Evolutionary conservation across 2,888 invertebrate species (phyloP), one percentile per base, ranked within the genome.

Genomic region (Macrophya annulata): DNA sequence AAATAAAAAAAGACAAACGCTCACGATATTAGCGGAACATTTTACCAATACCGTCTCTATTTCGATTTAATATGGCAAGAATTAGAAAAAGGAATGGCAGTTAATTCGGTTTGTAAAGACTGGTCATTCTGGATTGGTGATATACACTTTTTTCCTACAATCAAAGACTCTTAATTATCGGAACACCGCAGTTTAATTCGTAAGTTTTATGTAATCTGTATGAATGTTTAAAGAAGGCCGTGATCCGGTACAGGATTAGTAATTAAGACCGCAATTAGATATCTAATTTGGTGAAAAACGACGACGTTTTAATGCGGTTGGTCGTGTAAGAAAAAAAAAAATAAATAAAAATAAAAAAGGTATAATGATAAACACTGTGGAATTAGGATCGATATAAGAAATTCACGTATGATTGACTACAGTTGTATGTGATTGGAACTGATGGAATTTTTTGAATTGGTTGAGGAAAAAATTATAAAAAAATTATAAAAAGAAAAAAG

Each of bases 91-190:
- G 43, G 21, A 45, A 74, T n/a, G 40, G 8, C 10, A 9, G 37
- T 15, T 37, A 6, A 15, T 2, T 15, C 37, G 65, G 15, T 31
- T 68, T 31, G 15, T 31, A 31, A 31, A 17, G 55, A 55, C 55
- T 48, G 1, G 15, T 48, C 48, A 4, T 48, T 48, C 5, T n/a
- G 5, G 55, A n/a, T 4, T 4, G 68, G 6, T 68, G 17, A 68
- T 21, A 21, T 62, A 25, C 21, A 55, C 21, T 25, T 68, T 37
- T 37, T 68, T 37, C 37, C 12, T 37, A 12, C 68, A 17, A 68
- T 68, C 68, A 37, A 37, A 25, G 68, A 68, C 37, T 68, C 31
- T 68, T 68, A 10, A 62, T 62, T 62, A 62, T 12, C n/a, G n/a
- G n/a, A n/a, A n/a, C n/a, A n/a, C n/a, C n/a, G n/a, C n/a, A n/a